Evolutionary conservation across 2,797 vertebrate species (phyloP).

Genomic region (Gorsachius magnificus): DNA sequence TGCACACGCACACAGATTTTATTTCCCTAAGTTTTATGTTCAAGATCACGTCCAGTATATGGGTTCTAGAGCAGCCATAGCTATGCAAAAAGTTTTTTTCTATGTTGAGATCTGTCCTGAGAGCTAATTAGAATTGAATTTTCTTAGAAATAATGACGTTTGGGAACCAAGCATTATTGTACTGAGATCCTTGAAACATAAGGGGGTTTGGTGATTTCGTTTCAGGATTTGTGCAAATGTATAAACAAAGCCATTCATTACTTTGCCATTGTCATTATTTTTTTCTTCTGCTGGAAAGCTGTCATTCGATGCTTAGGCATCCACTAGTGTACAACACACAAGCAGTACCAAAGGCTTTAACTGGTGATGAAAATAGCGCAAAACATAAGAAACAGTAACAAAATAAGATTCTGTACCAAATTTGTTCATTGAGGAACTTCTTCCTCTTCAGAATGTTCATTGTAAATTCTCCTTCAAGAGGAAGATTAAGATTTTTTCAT

Average conservation of each 20-base stretch:
- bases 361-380: background rate
- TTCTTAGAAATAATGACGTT: background rate
- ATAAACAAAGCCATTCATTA: background rate
- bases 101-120: background rate
- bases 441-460: background rate
- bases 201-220: background rate
- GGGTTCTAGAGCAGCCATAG: background rate
- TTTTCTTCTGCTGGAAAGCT: background rate
- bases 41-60: background rate
- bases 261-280: background rate
- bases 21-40: background rate
- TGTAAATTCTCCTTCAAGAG: background rate
- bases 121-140: background rate
- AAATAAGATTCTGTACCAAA: background rate
- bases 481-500: background rate
- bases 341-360: background rate
- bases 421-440: background rate
- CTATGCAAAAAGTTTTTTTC: background rate
- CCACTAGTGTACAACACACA: background rate
- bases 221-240: background rate
- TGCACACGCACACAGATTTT: background rate
- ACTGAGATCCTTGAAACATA: background rate
- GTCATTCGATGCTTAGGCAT: background rate
- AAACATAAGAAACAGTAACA: background rate
- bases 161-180: background rate